Evolutionary conservation across 2,797 vertebrate genomes (phyloP).

Genomic region (Acrocephalus scirpaceus): DNA sequence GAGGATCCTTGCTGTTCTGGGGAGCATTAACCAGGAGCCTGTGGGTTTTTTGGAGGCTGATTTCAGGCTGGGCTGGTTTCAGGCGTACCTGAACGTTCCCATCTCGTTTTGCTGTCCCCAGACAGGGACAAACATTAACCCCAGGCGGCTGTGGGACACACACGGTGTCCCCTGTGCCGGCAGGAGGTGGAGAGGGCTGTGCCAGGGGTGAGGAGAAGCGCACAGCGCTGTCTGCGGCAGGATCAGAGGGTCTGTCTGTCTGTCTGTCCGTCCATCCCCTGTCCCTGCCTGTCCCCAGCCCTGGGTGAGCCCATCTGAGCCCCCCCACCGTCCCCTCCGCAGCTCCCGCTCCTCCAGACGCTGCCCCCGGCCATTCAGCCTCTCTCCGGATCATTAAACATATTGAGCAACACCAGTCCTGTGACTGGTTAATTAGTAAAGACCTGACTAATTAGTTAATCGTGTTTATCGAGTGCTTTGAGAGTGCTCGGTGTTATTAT

Average conservation of each 20-base stretch:
- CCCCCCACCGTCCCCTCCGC: neutral
- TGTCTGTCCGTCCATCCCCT: neutral
- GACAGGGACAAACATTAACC: neutral
- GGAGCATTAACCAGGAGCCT: neutral
- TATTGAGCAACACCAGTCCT: conserved; percentile 53
- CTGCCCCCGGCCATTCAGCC: conserved; percentile 17
- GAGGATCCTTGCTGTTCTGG: neutral
- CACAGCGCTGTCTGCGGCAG: neutral
- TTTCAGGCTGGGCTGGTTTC: neutral
- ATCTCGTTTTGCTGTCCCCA: neutral
- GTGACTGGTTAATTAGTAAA: conserved; percentile 69
- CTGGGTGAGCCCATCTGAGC: neutral
- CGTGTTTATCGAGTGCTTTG: conserved; percentile 57
- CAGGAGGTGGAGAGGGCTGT: neutral
- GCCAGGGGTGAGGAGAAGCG: neutral
- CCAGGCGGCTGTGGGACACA: rapidly evolving
- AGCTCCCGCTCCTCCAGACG: neutral
- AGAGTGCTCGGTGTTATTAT: conserved; percentile 47
- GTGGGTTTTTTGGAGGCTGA: neutral
- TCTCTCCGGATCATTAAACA: conserved; percentile 66
- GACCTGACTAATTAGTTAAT: conserved; percentile 67
- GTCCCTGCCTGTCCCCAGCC: neutral
- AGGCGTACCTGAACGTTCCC: neutral
- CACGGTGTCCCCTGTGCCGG: rapidly evolving
- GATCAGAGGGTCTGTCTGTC: neutral